Evolutionary conservation across 2,797 vertebrate genomes (phyloP), one percentile per base, ranked within the genome.

Genomic region (Pteronotus mesoamericanus): DNA sequence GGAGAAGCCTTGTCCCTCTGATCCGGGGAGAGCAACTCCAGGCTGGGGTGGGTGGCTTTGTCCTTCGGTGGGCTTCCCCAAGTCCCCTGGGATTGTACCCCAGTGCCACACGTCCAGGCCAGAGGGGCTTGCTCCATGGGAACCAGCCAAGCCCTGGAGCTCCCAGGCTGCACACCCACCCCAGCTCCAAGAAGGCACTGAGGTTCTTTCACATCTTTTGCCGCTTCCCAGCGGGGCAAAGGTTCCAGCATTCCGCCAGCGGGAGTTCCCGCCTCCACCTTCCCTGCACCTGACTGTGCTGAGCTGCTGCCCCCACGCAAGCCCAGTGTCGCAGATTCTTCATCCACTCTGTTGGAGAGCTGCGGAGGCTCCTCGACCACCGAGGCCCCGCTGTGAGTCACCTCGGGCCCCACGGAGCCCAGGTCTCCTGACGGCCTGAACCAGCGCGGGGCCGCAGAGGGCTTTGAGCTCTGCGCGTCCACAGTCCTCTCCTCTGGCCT

Each of bases 1-100:
- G 34, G 74, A 55, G 32, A 53, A 46, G 85, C 59, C 37, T 94
- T 92, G 26, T 95, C 91, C 79, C 94, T 57, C 10, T 69, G 97
- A 93, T 61, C 91, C 2, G 90, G 19, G 87, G 90, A 48, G 15
- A 6, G 83, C 15, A 61, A 84, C 72, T 87, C 92, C 2, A 29
- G 72, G 87, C 84, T 59, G 69, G 12, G 14, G 4, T 39, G 37
- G 29, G 57, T 7, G 15, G 91, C 66, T 82, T 84, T 32, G n/a
- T 85, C 94, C 77, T 80, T 79, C 2, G 4, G 77, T 46, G 77
- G 96, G 84, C 86, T 74, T 79, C 72, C 94, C 95, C 95, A 88
- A 42, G 69, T 79, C 51, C 83, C 94, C 77, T 95, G 53, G 2
- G 53, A 32, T 34, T 89, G 94, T 29, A 84, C 51, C 88, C 94